Percentiles rank a stretch among this genome's conserved stretches.
These are phyloP conservation scores for Cottus gobio DNA, from an alignment of 2,113 vertebrate species.

Conservation along the genomic window DNA sequence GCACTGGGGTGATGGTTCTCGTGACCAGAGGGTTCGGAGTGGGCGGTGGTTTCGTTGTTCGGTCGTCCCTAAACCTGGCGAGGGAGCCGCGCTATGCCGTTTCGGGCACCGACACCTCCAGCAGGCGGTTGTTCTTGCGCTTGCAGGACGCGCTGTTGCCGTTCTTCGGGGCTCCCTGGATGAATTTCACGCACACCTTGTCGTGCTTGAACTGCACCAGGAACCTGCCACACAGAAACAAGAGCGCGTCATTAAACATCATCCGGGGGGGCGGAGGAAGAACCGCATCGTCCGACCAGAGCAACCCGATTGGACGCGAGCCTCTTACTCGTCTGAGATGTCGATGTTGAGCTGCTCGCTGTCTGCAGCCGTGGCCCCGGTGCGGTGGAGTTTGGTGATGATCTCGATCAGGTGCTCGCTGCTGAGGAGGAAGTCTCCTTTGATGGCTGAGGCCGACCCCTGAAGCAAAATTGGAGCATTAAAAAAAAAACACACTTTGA, in stretches of 20 bases:
- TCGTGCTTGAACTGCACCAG: constrained; percentile 98
- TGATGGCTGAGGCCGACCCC: constrained; percentile 92
- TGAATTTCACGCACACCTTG: constrained; percentile 98
- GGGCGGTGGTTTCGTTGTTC: constrained; percentile 13
- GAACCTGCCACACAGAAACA: constrained; percentile 84
- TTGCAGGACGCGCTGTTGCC: constrained; percentile 92
- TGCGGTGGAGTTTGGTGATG: constrained; percentile 95
- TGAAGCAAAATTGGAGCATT: constrained; percentile 58
- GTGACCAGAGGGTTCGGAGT: constrained; percentile 36
- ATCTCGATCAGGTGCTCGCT: constrained; percentile 97
- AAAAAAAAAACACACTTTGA: neutral
- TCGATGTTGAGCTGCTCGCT: constrained; percentile 91
- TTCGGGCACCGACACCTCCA: constrained; percentile 94
- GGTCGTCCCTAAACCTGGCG: constrained; percentile 67
- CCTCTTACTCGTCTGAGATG: constrained; percentile 96
- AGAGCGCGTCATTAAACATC: neutral
- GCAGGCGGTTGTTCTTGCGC: constrained; percentile 97
- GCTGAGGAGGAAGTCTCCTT: constrained; percentile 98
- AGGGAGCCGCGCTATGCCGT: constrained; percentile 58
- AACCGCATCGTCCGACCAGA: rapidly evolving
- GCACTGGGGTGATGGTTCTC: constrained; percentile 28
- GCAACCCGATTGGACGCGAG: rapidly evolving
- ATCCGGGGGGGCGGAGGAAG: rapidly evolving
- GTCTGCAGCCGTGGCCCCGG: constrained; percentile 85
- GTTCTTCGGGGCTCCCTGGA: constrained; percentile 91